Conservation (phyloP, 2,888 invertebrate genomes). For the Folsomia manolachei region DNA sequence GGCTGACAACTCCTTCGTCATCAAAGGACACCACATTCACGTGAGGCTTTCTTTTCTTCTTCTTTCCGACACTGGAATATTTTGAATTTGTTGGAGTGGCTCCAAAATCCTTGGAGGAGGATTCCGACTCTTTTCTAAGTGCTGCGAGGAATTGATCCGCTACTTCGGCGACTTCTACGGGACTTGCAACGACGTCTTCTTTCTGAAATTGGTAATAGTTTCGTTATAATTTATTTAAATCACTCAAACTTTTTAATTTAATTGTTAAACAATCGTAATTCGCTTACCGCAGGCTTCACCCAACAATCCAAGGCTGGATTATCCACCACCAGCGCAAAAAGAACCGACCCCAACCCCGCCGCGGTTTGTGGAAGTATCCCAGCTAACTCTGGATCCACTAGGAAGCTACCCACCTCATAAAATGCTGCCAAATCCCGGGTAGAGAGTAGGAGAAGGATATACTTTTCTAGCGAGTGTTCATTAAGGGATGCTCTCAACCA, state of each 20-base stretch:
- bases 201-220: background rate
- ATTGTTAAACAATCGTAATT: background rate
- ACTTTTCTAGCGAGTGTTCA: constrained; percentile 81
- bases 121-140: background rate
- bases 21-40: constrained; percentile 70
- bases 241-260: background rate
- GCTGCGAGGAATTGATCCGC: constrained; percentile 22
- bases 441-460: constrained; percentile 60
- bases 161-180: constrained; percentile 20
- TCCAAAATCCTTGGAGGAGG: background rate
- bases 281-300: background rate
- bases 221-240: too few relatives aligned
- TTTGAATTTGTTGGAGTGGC: constrained; percentile 12
- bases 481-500: constrained; percentile 87
- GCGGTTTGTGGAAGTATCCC: constrained; percentile 80
- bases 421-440: constrained; percentile 56
- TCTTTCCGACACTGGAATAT: constrained; percentile 52
- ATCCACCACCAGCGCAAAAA: constrained; percentile 90
- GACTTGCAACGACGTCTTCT: constrained; percentile 9
- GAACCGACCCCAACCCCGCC: constrained; percentile 79
- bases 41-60: constrained; percentile 61
- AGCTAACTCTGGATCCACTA: constrained; percentile 74
- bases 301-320: constrained; percentile 67
- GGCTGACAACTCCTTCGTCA: constrained; percentile 58
- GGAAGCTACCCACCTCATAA: constrained; percentile 83